These are phyloP conservation scores for Sebastes fasciatus DNA, from an alignment of 2,113 vertebrate genomes.

Conservation along the genomic window DNA sequence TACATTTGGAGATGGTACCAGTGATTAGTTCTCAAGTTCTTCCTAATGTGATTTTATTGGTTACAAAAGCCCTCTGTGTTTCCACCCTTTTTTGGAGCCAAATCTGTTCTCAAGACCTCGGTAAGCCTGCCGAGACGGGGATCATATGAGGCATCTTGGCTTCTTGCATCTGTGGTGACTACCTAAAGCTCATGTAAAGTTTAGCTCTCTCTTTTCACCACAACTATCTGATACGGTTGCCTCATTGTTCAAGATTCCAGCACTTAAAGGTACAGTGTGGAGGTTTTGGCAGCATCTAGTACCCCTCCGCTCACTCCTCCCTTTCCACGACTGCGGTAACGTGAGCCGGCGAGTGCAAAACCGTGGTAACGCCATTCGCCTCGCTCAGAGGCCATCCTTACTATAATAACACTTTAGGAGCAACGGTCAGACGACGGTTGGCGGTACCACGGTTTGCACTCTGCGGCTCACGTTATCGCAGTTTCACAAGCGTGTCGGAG, in stretches of 20 bases:
- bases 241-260: background rate
- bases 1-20: slow-evolving; percentile 36
- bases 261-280: too few species aligned
- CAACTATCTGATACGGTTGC: background rate
- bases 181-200: background rate
- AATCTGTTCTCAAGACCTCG: slow-evolving; percentile 15
- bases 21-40: slow-evolving; percentile 41
- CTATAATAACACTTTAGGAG: too few species aligned
- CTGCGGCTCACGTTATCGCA: too few species aligned
- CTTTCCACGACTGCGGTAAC: too few species aligned
- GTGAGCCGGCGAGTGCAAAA: too few species aligned
- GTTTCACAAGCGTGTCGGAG: too few species aligned
- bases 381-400: too few species aligned
- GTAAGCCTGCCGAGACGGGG: background rate
- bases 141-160: slow-evolving; percentile 7
- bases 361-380: too few species aligned
- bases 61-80: slow-evolving; percentile 26
- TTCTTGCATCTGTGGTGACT: background rate
- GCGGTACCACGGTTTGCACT: too few species aligned
- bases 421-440: too few species aligned
- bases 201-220: background rate
- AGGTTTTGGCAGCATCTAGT: too few species aligned
- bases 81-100: background rate
- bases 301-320: too few species aligned
- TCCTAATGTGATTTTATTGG: slow-evolving; percentile 36